Conservation (phyloP, 2,113 vertebrate species). For the Hemiprocne comata region DNA sequence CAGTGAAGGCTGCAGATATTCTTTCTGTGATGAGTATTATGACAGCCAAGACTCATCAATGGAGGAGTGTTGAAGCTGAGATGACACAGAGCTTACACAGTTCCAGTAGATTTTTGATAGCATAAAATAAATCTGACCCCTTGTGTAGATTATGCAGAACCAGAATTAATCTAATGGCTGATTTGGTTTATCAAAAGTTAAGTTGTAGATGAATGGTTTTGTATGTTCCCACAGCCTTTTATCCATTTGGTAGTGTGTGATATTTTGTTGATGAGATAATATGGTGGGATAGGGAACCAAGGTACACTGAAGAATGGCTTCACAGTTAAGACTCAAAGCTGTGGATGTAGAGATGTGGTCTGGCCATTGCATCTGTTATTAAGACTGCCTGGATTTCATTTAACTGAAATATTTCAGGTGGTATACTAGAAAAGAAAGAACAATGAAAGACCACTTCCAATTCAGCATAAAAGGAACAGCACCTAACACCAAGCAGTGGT, state of each 20-base stretch:
- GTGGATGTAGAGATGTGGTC: background rate
- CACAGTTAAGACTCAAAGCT: background rate
- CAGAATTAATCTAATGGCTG: background rate
- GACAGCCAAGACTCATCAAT: background rate
- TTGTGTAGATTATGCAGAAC: background rate
- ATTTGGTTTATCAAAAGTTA: background rate
- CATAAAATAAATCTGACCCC: background rate
- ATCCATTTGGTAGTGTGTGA: background rate
- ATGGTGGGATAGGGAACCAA: background rate
- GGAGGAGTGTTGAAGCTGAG: background rate
- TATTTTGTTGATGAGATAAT: accelerated
- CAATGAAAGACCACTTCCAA: background rate
- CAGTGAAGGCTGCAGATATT: background rate
- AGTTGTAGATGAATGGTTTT: background rate
- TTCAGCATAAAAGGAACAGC: background rate
- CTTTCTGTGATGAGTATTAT: background rate
- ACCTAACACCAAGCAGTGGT: background rate
- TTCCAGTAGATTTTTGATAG: background rate
- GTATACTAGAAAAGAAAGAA: background rate
- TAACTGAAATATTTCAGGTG: background rate
- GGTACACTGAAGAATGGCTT: background rate
- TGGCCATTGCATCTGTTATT: background rate
- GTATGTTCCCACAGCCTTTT: background rate
- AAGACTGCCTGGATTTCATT: background rate
- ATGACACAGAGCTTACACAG: background rate